Conservation (phyloP, 2,113 vertebrate species). For the Triplophysa tibetana region DNA sequence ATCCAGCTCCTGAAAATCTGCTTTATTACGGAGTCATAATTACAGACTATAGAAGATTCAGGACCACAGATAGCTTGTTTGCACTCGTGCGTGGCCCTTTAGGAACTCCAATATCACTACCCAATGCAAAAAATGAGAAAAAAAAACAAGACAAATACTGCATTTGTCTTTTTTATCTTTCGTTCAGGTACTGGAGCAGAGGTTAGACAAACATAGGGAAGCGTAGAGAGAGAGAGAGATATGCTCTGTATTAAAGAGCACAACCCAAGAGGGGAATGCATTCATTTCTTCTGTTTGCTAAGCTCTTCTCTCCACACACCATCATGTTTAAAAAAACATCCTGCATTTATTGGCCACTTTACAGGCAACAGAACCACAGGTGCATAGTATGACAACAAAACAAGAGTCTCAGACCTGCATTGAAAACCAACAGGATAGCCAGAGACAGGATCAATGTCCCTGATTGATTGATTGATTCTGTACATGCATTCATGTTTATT, state of each 20-base stretch:
- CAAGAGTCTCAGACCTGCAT: neutral
- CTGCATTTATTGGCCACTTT: slow-evolving; percentile 14
- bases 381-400: neutral
- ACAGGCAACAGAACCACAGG: slow-evolving; percentile 12
- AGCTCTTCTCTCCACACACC: neutral
- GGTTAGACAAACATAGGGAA: slow-evolving; percentile 32
- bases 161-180: slow-evolving; percentile 17
- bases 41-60: neutral
- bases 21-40: neutral
- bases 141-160: neutral
- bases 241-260: slow-evolving; percentile 25
- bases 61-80: neutral
- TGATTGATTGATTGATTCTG: neutral
- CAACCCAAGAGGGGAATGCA: slow-evolving; percentile 15
- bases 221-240: slow-evolving; percentile 19
- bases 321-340: neutral
- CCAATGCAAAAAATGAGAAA: neutral
- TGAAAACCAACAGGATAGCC: neutral
- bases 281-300: slow-evolving; percentile 16
- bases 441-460: neutral
- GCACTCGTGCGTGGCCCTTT: neutral
- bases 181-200: neutral
- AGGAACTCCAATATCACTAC: neutral
- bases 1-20: neutral
- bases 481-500: neutral